These are phyloP conservation scores for Pseudococcus jackbeardsleyi DNA, from an alignment of 2,888 invertebrate species.

Conservation along the genomic window DNA sequence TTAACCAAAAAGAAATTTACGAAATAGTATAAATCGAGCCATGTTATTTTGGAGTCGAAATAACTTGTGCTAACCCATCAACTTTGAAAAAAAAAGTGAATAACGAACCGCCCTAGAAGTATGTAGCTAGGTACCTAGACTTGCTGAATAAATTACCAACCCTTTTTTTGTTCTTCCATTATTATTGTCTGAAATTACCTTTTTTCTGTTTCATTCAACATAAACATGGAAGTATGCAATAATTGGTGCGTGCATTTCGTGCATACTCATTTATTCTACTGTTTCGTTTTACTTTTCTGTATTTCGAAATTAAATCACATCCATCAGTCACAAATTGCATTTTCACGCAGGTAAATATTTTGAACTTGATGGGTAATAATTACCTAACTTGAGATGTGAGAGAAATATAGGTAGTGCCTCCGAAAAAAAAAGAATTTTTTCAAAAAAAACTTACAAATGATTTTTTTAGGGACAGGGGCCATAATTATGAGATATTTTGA, in stretches of 20 bases:
- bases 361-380: background rate
- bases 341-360: background rate
- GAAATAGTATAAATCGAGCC: too few species aligned
- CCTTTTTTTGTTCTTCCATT: background rate
- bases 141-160: too few species aligned
- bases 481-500: background rate
- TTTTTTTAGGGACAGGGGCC: background rate
- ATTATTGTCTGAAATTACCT: background rate
- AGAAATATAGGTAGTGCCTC: too few species aligned
- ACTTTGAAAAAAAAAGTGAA: too few species aligned
- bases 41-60: too few species aligned
- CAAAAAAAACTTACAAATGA: too few species aligned
- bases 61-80: too few species aligned
- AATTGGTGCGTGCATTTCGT: slow-evolving; percentile 2
- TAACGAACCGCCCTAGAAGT: too few species aligned
- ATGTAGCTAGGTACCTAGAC: too few species aligned
- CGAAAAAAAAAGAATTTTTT: too few species aligned
- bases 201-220: background rate
- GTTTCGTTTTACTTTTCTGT: background rate
- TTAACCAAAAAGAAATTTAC: too few species aligned
- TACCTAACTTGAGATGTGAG: too few species aligned
- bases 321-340: background rate
- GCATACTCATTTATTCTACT: background rate
- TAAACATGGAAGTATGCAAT: background rate
- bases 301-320: background rate